A percentile compares a stretch with the other conserved stretches of the same genome.
Conservation (phyloP, 2,888 invertebrate genomes). For the Athrips mouffetella region DNA sequence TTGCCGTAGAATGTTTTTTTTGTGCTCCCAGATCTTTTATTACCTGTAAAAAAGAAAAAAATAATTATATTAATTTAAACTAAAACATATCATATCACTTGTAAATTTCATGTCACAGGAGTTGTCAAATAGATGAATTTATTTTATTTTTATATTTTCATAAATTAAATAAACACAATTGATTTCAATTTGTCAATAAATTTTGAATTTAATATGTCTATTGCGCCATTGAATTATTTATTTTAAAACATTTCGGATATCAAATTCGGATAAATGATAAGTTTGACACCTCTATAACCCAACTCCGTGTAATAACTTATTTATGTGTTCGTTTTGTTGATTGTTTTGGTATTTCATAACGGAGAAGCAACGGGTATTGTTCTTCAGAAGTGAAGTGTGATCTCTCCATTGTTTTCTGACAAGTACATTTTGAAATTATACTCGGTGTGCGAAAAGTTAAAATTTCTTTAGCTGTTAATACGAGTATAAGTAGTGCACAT, state of each 20-base stretch:
- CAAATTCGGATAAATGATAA: background rate
- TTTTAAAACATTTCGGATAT: background rate
- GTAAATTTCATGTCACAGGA: no score
- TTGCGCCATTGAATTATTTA: background rate
- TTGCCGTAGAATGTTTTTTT: no score
- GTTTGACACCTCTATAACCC: background rate
- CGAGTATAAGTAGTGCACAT: no score
- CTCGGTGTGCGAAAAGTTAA: background rate
- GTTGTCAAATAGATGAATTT: no score
- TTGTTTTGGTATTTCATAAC: slow-evolving; percentile 30
- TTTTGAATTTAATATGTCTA: no score
- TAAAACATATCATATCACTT: no score
- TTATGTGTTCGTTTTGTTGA: slow-evolving; percentile 8
- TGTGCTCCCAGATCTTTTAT: background rate
- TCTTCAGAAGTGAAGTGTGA: background rate
- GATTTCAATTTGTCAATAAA: no score
- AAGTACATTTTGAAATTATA: background rate
- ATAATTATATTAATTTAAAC: background rate
- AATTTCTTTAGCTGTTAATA: no score
- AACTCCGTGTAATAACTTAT: background rate
- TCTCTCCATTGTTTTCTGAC: slow-evolving; percentile 2
- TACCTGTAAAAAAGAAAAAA: background rate
- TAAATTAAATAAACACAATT: no score
- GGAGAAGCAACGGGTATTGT: slow-evolving; percentile 4
- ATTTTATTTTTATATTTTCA: no score